Evolutionary conservation across 2,888 invertebrate genomes (phyloP).

Genomic region (Blastobasis lacticolella): DNA sequence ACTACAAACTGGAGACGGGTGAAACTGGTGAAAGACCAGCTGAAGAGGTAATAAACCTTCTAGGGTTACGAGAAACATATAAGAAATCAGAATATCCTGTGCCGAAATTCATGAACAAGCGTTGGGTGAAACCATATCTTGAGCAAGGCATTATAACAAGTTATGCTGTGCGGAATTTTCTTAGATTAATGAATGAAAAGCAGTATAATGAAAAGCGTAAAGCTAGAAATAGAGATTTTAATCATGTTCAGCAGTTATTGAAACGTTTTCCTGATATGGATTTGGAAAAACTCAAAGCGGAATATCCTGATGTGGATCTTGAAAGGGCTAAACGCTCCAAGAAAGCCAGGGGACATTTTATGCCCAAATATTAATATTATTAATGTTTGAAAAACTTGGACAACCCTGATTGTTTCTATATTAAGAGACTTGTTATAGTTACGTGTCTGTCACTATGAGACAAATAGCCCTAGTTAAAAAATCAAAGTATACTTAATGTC

Average conservation of each 20-base stretch:
- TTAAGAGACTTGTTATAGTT: no score
- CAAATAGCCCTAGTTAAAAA: not conserved
- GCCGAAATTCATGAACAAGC: conserved; percentile 79
- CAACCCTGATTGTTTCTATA: no score
- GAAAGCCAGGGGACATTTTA: conserved; percentile 77
- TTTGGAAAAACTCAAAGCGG: conserved; percentile 77
- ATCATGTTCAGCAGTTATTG: conserved; percentile 80
- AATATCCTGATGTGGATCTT: conserved; percentile 85
- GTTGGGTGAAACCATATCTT: conserved; percentile 75
- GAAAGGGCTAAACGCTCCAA: conserved; percentile 75
- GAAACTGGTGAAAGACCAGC: conserved; percentile 85
- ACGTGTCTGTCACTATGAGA: no score
- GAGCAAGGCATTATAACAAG: conserved; percentile 70
- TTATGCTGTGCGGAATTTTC: conserved; percentile 74
- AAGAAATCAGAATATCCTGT: conserved; percentile 76
- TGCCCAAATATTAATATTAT: conserved; percentile 53
- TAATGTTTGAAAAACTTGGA: no score
- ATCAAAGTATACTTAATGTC: not conserved
- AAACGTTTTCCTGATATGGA: conserved; percentile 86
- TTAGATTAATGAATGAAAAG: conserved; percentile 78
- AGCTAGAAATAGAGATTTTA: conserved; percentile 76
- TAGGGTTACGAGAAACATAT: conserved; percentile 77
- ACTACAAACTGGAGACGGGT: conserved; percentile 91
- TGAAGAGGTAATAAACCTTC: conserved; percentile 67
- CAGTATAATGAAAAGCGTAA: conserved; percentile 71